Evolutionary conservation across 2,888 invertebrate genomes (phyloP), one percentile per base, ranked within the genome.

Genomic region (Celastrina argiolus): DNA sequence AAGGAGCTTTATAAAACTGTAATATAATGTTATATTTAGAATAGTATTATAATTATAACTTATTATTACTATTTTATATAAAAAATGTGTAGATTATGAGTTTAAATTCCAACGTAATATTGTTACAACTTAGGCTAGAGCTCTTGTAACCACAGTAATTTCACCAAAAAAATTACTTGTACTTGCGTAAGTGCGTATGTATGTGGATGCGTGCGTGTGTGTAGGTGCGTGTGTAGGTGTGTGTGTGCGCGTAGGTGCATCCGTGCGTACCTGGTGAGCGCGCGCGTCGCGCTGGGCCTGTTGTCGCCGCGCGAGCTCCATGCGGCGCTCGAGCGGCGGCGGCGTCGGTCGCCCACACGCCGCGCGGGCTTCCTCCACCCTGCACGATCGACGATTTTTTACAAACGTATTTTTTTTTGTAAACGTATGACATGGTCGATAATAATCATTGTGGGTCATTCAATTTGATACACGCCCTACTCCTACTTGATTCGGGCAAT

Each of bases 251-350:
- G 63, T 31, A 22, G 2, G 51, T 28, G 61, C 16, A 39, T 39
- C 34, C 34, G 45, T 64, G 18, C n/a, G 22, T 58, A 59, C 66
- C 66, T 66, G 66, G 59, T 66, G 66, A 31, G 66, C 66, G 18
- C 96, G 94, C 0, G 96, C 96, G 76, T 96, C 96, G 65, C 94
- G 89, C 67, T 94, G 94, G 14, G 94, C 95, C 81, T 94, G 95
- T 83, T 94, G 95, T 75, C 94, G 92, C 64, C 93, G 86, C 67
- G 95, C 96, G 70, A 95, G 93, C 83, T 96, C 96, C 74, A 95
- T 94, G 75, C 95, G 92, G 71, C 95, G 94, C 84, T 96, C 96
- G 14, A 95, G 94, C 12, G 95, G 95, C 64, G 95, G 92, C 28
- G 94, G 87, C 0, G 93, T 92, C 0, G 88, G 87, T 66, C 93